Base-by-base conservation (phyloP, 2,113 vertebrate species). In the Lethenteron camtschaticum region DNA sequence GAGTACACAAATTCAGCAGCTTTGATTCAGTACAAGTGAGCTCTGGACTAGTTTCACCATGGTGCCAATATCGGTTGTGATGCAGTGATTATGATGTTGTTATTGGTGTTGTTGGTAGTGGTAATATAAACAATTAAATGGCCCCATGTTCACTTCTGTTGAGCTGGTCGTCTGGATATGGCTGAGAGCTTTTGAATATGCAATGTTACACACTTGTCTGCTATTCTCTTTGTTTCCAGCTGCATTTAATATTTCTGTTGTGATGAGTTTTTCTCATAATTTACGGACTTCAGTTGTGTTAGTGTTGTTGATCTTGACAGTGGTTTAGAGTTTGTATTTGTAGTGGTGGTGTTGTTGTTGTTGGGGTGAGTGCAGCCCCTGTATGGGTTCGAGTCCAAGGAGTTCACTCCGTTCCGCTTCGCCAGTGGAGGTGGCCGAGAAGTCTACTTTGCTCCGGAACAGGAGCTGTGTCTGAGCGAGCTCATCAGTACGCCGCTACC, bases 401-500 rank as follows among this genome's bases (percentile, higher is more conserved):
- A 92, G 74, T 92, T 90, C 74, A 88, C 90, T 69, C 89, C 89
- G 1, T 92, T 92, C 77, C 88, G 88, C 60, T 90, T 86, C 12
- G 89, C 89, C 69, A 91, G 88, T 60, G 89, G 89, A 1, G 88
- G 89, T 1, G 89, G 89, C 56, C 81, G 89, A 71, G 89, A 92
- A 74, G 84, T 92, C 69, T 86, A 92, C 76, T 92, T 92, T 74
- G 90, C 90, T 1, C 88, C 90, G 55, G 87, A 91, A 75, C 88
- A 87, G 70, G 89, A 92, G 77, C 84, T 90, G 7, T 87, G 90
- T 73, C 81, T 92, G 57, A 89, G 87, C 56, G 88, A 90, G 75
- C 89, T 92, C 76, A 92, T 92, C 73, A 90, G 90, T 80, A 90
- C 89, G 0, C 87, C 89, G 4, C 81, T 92, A 18, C 89, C 89